Evolutionary conservation across 2,888 invertebrate species (phyloP).

Genomic region (Steinernema scapterisci): DNA sequence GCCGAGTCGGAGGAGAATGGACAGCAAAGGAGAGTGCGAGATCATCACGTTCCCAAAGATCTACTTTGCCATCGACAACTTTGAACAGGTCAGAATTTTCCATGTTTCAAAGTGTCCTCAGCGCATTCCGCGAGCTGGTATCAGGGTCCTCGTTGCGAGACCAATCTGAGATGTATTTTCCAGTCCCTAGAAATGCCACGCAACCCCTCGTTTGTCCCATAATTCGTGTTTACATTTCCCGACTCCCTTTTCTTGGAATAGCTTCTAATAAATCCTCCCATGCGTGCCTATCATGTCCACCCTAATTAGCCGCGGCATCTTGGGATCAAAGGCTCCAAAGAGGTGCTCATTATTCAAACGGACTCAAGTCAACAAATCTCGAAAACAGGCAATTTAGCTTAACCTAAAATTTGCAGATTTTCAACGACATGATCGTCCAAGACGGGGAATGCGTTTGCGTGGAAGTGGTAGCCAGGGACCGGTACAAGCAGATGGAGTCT

Average conservation of each 20-base stretch:
- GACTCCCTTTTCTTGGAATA: too few species aligned
- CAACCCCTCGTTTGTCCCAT: neutral
- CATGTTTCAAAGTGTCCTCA: neutral
- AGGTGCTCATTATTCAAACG: too few species aligned
- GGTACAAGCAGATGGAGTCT: slow-evolving; percentile 79
- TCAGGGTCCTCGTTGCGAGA: neutral
- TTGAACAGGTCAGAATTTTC: slow-evolving; percentile 98
- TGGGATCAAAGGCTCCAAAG: too few species aligned
- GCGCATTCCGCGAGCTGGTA: too few species aligned
- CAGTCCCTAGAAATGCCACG: neutral
- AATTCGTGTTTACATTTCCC: neutral
- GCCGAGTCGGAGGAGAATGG: slow-evolving; percentile 85
- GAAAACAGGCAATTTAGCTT: neutral
- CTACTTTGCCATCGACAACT: slow-evolving; percentile 98
- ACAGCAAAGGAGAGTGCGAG: slow-evolving; percentile 97
- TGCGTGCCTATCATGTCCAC: too few species aligned
- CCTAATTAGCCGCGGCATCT: too few species aligned
- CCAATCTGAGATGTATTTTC: too few species aligned
- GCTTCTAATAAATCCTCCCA: too few species aligned
- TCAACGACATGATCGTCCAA: slow-evolving; percentile 92
- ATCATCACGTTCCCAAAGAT: slow-evolving; percentile 99
- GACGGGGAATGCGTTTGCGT: slow-evolving; percentile 99
- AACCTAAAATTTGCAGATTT: slow-evolving; percentile 73
- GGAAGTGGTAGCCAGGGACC: slow-evolving; percentile 89
- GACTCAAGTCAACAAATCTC: neutral